Conservation (phyloP, 2,113 vertebrate genomes). For the Apodemus speciosus region DNA sequence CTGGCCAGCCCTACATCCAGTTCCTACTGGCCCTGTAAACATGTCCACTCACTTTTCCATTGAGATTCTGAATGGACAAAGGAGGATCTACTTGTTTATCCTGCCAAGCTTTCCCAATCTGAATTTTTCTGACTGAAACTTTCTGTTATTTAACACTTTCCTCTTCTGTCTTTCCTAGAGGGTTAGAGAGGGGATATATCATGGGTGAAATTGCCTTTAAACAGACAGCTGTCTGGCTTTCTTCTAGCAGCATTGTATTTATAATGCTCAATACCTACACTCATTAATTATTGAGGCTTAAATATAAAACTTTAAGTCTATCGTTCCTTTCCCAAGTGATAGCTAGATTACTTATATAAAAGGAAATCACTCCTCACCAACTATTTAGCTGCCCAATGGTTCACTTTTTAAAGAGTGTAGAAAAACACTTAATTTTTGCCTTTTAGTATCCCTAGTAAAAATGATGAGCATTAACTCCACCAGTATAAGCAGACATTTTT, state of each 20-base stretch:
- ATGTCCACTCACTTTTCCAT: background rate
- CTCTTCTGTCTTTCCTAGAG: background rate
- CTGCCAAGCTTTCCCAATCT: background rate
- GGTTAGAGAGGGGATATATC: background rate
- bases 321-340: background rate
- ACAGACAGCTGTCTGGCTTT: background rate
- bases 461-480: background rate
- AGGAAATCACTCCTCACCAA: background rate
- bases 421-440: background rate
- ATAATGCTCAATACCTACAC: background rate
- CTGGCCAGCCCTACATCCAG: background rate
- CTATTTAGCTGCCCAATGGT: background rate
- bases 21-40: background rate
- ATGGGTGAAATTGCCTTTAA: background rate
- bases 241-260: background rate
- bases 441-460: background rate
- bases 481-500: background rate
- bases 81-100: background rate
- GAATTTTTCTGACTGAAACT: conserved; percentile 41
- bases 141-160: conserved; percentile 40
- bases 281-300: background rate
- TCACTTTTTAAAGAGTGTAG: background rate
- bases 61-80: background rate
- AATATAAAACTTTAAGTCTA: conserved; percentile 18
- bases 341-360: conserved; percentile 18